A percentile compares a stretch with the other conserved stretches of the same genome.
Evolutionary conservation across 2,113 vertebrate species (phyloP).

Genomic region (Pseudopipra pipra): DNA sequence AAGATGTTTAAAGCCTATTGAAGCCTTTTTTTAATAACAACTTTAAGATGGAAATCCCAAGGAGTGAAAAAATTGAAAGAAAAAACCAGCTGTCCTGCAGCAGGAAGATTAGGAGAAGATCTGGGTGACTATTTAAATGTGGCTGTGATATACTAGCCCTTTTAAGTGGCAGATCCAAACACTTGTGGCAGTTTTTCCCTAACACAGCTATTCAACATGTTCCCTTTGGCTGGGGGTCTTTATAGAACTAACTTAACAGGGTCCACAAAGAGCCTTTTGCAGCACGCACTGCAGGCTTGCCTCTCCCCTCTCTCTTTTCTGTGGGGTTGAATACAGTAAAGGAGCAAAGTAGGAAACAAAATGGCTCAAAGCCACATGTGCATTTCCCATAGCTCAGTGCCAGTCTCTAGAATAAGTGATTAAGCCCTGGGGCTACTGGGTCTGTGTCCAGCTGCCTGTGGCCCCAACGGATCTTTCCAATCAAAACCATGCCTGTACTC

Average conservation of each 20-base stretch:
- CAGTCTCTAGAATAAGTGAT: conserved; percentile 10
- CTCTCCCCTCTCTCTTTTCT: neutral
- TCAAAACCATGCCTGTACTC: neutral
- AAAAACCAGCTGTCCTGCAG: neutral
- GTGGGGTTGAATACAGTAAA: neutral
- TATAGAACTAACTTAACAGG: neutral
- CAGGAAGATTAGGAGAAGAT: neutral
- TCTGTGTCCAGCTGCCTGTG: neutral
- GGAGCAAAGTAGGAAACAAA: conserved; percentile 7
- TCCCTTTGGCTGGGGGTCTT: neutral
- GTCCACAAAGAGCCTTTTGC: neutral
- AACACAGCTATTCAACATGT: conserved; percentile 20
- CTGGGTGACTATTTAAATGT: neutral
- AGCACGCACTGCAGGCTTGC: neutral
- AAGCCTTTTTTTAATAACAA: neutral
- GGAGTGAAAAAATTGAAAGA: neutral
- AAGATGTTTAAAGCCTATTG: neutral
- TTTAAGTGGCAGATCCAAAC: neutral
- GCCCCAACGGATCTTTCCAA: neutral
- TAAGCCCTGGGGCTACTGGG: neutral
- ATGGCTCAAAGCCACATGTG: conserved; percentile 42
- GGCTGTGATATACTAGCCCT: neutral
- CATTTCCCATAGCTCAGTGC: conserved; percentile 48
- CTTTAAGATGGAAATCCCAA: neutral
- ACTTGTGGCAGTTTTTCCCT: neutral